Conservation (phyloP, 2,113 vertebrate species). For the Sorex araneus region DNA sequence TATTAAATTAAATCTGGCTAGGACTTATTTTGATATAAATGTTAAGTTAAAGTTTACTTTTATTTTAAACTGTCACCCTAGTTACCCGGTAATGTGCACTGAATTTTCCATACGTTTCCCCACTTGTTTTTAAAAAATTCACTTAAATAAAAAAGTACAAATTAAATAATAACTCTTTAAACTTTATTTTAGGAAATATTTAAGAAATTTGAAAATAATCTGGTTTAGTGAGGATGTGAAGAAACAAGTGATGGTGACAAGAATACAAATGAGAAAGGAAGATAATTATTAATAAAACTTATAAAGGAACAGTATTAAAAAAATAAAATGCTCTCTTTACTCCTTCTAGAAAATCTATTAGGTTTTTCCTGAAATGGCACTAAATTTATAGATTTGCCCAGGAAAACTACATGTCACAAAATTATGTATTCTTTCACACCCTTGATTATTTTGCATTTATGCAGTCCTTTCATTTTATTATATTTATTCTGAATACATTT, state of each 20-base stretch:
- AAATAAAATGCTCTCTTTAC: background rate
- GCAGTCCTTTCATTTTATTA: background rate
- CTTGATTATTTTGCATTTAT: background rate
- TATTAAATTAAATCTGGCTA: background rate
- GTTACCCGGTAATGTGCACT: background rate
- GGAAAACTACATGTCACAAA: background rate
- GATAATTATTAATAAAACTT: background rate
- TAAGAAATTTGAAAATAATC: conserved; percentile 26
- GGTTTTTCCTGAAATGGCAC: background rate
- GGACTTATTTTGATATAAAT: conserved; percentile 38
- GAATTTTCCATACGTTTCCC: background rate
- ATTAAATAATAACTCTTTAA: conserved; percentile 49
- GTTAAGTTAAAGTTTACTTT: conserved; percentile 5
- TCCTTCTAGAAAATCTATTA: background rate
- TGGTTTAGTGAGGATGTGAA: background rate
- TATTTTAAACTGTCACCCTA: background rate
- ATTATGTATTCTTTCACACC: background rate
- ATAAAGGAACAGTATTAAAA: background rate
- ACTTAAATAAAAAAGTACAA: conserved; percentile 17
- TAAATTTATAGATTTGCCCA: conserved; percentile 23
- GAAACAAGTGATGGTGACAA: background rate
- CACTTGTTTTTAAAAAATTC: background rate
- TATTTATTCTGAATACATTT: conserved; percentile 19
- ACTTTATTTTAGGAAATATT: conserved; percentile 33
- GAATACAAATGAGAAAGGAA: background rate